A percentile compares a stretch with the other conserved stretches of the same genome.
These are phyloP conservation scores for Choloepus didactylus DNA, from an alignment of 2,797 vertebrate genomes.

Conservation along the genomic window DNA sequence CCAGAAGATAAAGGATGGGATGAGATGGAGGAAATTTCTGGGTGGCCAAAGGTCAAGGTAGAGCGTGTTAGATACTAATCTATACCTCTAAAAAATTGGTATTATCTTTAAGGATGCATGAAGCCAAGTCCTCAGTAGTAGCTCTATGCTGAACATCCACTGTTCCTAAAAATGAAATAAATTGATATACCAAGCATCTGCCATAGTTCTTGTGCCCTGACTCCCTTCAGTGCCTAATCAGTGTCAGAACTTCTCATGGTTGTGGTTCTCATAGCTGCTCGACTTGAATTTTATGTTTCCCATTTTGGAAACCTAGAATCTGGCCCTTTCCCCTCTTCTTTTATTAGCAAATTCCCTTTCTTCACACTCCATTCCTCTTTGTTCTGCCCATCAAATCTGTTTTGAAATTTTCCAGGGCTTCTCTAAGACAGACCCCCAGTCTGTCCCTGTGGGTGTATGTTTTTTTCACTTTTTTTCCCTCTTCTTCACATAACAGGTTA, in stretches of 20 bases:
- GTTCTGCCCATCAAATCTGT: neutral
- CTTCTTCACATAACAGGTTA: neutral
- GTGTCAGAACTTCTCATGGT: neutral
- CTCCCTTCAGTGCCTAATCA: rapidly evolving
- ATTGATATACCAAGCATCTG: too few species aligned
- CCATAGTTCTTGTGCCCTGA: neutral
- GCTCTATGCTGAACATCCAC: neutral
- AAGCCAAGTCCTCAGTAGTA: neutral
- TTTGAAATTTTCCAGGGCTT: neutral
- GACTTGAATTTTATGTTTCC: neutral
- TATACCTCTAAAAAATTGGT: neutral
- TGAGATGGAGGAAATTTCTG: neutral
- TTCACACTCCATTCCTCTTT: neutral
- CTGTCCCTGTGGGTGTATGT: neutral
- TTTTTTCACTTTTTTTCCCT: neutral
- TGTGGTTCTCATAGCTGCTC: neutral
- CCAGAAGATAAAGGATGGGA: neutral
- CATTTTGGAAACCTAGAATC: neutral
- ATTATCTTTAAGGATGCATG: neutral
- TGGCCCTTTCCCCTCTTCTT: neutral
- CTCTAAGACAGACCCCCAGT: neutral
- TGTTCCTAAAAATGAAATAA: neutral
- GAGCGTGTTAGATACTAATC: neutral
- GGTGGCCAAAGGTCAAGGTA: neutral
- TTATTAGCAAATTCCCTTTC: neutral